Conservation (phyloP, 2,797 vertebrate genomes). For the Pangasius mekongensis region DNA sequence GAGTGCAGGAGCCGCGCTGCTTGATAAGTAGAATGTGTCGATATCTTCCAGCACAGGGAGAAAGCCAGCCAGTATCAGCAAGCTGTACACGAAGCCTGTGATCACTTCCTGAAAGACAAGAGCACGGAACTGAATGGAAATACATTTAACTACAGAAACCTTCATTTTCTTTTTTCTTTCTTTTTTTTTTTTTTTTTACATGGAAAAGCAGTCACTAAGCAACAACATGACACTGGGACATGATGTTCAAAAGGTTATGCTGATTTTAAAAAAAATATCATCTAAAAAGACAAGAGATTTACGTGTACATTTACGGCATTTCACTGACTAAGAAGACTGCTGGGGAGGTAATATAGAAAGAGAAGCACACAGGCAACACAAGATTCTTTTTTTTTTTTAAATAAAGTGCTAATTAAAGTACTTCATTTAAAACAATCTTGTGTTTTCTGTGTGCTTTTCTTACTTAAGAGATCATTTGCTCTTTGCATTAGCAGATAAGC, state of each 20-base stretch:
- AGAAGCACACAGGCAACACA: no score
- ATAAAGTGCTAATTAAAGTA: no score
- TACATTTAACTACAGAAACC: neutral
- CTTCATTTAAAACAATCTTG: no score
- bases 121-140: neutral
- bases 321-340: neutral
- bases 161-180: neutral
- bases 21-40: slow-evolving; percentile 90
- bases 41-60: slow-evolving; percentile 86
- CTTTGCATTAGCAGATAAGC: no score
- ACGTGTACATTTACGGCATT: neutral
- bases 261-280: neutral
- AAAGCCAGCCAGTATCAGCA: slow-evolving; percentile 88
- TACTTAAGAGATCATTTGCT: no score
- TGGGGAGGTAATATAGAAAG: no score
- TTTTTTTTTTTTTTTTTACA: neutral
- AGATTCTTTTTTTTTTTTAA: no score
- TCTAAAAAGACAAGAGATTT: neutral
- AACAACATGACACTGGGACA: neutral
- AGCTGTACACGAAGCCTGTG: slow-evolving; percentile 89
- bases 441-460: no score
- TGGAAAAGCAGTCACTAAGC: neutral
- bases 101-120: slow-evolving; percentile 88
- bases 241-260: neutral
- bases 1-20: slow-evolving; percentile 82